phyloP scores from a whole-genome alignment of 2,113 vertebrate genomes.

The Heliornis fulica region DNA sequence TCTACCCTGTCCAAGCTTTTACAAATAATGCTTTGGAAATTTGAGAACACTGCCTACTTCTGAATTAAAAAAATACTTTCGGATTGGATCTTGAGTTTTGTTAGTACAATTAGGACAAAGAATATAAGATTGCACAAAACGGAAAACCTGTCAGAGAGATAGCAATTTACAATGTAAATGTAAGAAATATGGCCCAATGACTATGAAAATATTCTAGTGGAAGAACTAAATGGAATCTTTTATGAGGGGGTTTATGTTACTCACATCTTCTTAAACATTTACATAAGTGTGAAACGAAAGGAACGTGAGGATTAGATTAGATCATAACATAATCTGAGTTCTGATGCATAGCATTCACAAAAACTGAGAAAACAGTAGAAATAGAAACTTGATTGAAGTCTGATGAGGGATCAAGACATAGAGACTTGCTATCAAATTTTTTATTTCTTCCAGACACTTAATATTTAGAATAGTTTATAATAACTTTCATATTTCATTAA shows the following conservation, averaged over 20 bases:
- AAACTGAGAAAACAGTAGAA: background rate
- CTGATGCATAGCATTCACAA: background rate
- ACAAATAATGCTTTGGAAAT: background rate
- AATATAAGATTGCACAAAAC: background rate
- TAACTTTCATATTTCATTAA: background rate
- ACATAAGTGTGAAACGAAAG: background rate
- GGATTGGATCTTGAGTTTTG: constrained; percentile 28
- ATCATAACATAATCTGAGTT: background rate
- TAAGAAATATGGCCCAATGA: background rate
- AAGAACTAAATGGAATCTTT: constrained; percentile 8
- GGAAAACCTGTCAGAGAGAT: background rate
- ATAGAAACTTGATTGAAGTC: background rate
- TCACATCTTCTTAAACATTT: background rate
- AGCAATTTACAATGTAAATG: background rate
- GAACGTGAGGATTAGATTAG: background rate
- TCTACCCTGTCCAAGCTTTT: constrained; percentile 6
- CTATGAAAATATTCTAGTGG: background rate
- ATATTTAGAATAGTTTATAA: background rate
- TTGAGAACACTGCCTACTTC: constrained; percentile 17
- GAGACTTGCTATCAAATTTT: background rate
- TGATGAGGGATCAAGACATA: background rate
- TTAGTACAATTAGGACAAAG: background rate
- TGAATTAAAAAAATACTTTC: constrained; percentile 35
- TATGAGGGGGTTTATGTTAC: background rate
- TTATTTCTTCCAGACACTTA: background rate